Conservation (phyloP, 1,140 invertebrate genomes). For the Spodoptera frugiperda region DNA sequence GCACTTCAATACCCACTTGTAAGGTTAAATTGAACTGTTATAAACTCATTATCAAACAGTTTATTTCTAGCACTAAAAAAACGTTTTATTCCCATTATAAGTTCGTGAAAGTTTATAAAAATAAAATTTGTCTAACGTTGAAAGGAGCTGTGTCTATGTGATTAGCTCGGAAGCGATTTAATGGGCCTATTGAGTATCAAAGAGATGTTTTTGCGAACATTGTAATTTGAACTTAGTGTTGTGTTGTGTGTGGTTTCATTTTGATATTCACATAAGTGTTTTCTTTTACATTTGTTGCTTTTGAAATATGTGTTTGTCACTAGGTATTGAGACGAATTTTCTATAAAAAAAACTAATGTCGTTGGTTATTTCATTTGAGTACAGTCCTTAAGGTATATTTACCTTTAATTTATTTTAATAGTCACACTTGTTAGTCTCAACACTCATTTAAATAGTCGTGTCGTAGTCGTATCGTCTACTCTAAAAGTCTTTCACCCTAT, state of each 20-base stretch:
- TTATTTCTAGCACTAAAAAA: conserved; percentile 3
- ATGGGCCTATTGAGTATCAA: background rate
- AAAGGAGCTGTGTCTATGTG: no score
- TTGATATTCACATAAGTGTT: no score
- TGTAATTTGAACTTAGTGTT: background rate
- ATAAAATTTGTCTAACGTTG: conserved; percentile 5
- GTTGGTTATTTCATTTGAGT: no score
- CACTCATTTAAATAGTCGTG: background rate
- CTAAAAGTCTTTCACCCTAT: background rate
- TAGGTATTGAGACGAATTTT: no score
- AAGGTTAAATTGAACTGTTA: conserved; percentile 23
- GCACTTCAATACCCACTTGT: conserved; percentile 16
- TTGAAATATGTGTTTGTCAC: no score
- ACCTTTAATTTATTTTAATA: no score
- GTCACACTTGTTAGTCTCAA: no score
- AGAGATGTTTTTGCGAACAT: background rate
- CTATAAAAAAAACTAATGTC: no score
- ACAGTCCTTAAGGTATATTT: no score
- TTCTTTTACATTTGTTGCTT: no score
- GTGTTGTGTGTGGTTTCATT: no score
- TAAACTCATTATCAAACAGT: conserved; percentile 4
- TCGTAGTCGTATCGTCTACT: background rate
- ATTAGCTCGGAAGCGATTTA: background rate
- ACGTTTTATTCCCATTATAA: background rate
- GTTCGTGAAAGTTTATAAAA: conserved; percentile 6